Percentiles rank a stretch among this genome's conserved stretches.
Conservation (phyloP, 2,888 invertebrate species). For the Philopedon plagiatum region DNA sequence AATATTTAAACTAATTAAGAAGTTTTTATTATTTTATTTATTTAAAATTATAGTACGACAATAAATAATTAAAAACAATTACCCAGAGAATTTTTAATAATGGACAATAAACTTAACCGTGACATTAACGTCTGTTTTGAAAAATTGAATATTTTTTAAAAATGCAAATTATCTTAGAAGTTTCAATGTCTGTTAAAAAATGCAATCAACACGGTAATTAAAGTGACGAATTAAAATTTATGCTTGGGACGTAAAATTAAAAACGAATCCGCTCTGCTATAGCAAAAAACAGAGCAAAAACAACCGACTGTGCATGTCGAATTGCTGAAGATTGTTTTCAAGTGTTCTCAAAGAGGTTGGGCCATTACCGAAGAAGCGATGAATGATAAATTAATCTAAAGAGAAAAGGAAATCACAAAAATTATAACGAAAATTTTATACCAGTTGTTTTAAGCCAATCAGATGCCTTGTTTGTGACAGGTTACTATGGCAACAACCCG, state of each 20-base stretch:
- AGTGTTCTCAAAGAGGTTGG: constrained; percentile 27
- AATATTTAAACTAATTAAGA: no score
- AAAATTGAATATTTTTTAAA: background rate
- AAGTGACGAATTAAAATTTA: constrained; percentile 21
- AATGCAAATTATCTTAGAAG: constrained; percentile 1
- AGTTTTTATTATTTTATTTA: no score
- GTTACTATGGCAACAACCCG: no score
- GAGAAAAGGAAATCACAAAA: no score
- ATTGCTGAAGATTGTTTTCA: constrained; percentile 41
- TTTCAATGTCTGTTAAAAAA: background rate
- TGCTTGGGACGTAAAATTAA: constrained; percentile 15
- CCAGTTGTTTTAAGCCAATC: no score
- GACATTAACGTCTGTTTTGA: background rate
- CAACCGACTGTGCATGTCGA: constrained; percentile 36
- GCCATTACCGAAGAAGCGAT: background rate
- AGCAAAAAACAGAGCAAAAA: constrained; percentile 29
- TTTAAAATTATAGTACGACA: no score
- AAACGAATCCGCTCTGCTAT: constrained; percentile 4
- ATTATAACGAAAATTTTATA: no score
- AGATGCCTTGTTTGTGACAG: no score
- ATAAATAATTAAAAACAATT: no score
- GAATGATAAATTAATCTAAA: no score
- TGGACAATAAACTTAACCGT: background rate
- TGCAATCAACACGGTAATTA: constrained; percentile 26
- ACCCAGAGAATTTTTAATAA: no score